Evolutionary conservation across 2,797 vertebrate species (phyloP), one percentile per base, ranked within the genome.

Genomic region (Lycodopsis pacificus): DNA sequence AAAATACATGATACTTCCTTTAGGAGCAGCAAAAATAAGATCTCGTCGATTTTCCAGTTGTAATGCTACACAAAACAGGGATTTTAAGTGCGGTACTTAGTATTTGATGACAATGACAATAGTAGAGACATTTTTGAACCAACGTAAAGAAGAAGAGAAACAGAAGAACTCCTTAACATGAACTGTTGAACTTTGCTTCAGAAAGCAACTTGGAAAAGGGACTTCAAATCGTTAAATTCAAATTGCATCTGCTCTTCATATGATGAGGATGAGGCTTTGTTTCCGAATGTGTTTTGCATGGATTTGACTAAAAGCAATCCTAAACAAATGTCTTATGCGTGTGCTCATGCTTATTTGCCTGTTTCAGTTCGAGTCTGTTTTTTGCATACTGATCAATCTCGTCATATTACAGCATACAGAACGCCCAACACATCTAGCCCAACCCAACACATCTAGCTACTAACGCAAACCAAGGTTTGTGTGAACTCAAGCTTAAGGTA

Each of bases 221-320:
- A 51, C 15, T 20, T 38, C 3, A 25, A 14, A 7, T 36, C 14
- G 51, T 19, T 22, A 11, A 19, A 15, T 36, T 49, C 5, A 49
- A 25, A 30, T 44, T 30, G 5, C 15, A 25, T 65, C 34, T 73
- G n/a, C 25, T 42, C 44, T 30, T 59, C 12, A 38, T 7, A 9
- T 11, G 13, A 63, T 20, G 17, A 40, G 4, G 40, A 2, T 1
- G 3, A 25, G 8, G 20, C n/a, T 19, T 49, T 38, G 14, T 54
- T 20, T 73, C 65, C 63, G 53, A 65, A 36, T 1, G 1, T 11
- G 3, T 25, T 83, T 86, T 82, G 71, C 65, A 80, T 78, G 14
- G 4, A 78, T 85, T 88, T 88, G 73, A 66, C 7, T 86, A 42
- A 72, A 74, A 25, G 11, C 32, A 49, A 3, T 27, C 19, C 15